Evolutionary conservation across 2,797 vertebrate genomes (phyloP).

Genomic region (Siniperca undulata): DNA sequence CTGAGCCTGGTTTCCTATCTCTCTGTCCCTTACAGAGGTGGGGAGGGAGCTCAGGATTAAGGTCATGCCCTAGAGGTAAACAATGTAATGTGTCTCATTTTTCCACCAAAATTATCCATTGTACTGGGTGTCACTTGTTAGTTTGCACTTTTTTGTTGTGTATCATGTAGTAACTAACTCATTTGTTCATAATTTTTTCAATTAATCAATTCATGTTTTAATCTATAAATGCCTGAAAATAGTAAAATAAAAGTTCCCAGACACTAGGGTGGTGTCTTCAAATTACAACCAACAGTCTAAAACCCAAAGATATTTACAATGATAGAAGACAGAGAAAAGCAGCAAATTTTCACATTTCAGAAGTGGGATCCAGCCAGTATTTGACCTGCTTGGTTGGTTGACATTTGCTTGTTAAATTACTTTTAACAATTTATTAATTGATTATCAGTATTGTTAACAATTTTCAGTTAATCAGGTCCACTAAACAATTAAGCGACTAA

Average conservation of each 20-base stretch:
- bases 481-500: not conserved
- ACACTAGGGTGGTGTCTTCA: not conserved
- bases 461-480: not conserved
- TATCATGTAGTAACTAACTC: too few species aligned
- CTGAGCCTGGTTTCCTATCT: constrained; percentile 70
- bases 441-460: not conserved
- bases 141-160: not conserved
- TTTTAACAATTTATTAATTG: not conserved
- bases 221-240: constrained; percentile 1
- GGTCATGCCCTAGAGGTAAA: constrained; percentile 75
- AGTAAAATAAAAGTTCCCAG: not conserved
- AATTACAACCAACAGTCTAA: not conserved
- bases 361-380: not conserved
- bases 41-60: constrained; percentile 68
- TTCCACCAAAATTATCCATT: constrained; percentile 50
- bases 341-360: not conserved
- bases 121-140: constrained; percentile 9
- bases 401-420: not conserved
- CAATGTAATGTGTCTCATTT: constrained; percentile 67
- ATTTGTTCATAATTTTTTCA: not conserved
- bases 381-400: not conserved
- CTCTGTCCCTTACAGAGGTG: constrained; percentile 63
- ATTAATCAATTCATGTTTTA: not conserved
- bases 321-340: not conserved
- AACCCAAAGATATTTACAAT: not conserved